These are phyloP conservation scores for Homarus gammarus DNA, from an alignment of 2,888 invertebrate genomes.

Conservation along the genomic window DNA sequence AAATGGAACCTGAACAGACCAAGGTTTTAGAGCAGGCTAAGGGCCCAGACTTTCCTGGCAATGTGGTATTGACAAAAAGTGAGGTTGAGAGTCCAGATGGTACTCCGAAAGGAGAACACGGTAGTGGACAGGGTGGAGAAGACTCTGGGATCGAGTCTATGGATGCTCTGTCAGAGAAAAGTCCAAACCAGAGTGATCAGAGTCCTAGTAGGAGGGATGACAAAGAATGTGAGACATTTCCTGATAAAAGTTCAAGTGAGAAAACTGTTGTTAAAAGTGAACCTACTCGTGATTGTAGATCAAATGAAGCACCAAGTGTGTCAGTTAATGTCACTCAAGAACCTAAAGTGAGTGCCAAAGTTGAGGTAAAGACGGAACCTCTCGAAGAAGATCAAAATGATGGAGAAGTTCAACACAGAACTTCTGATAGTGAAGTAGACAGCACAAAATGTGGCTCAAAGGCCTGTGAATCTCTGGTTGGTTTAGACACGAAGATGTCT, in stretches of 20 bases:
- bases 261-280: constrained; percentile 28
- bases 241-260: constrained; percentile 52
- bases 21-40: constrained; percentile 64
- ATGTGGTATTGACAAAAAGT: constrained; percentile 63
- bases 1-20: constrained; percentile 67
- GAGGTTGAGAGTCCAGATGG: constrained; percentile 75
- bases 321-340: constrained; percentile 26
- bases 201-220: constrained; percentile 76
- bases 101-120: constrained; percentile 76
- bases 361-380: constrained; percentile 58
- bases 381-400: constrained; percentile 31
- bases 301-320: constrained; percentile 5
- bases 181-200: constrained; percentile 89
- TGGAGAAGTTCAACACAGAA: background rate
- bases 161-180: constrained; percentile 95
- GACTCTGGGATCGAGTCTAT: constrained; percentile 95
- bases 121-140: constrained; percentile 83
- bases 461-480: constrained; percentile 49
- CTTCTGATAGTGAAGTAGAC: constrained; percentile 7
- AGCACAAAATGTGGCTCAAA: constrained; percentile 52
- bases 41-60: constrained; percentile 63
- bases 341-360: constrained; percentile 51
- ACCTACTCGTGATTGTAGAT: background rate
- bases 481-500: constrained; percentile 17
- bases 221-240: constrained; percentile 74